Evolutionary conservation across 2,113 vertebrate species (phyloP).

Genomic region (Marcusenius ussheri): DNA sequence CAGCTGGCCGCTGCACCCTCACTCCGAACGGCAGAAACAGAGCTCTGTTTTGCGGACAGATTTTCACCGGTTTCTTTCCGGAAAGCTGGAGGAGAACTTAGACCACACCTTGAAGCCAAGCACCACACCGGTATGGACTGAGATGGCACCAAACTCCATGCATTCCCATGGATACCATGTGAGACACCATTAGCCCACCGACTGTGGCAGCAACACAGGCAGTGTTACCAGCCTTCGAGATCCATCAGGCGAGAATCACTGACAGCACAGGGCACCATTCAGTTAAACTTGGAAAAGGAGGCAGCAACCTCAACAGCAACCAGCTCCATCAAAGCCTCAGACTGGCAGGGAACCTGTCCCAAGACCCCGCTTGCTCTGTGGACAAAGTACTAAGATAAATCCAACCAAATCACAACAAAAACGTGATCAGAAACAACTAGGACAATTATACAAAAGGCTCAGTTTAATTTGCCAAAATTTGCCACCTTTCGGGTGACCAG

Average conservation of each 20-base stretch:
- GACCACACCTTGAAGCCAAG: neutral
- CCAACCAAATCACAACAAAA: slow-evolving; percentile 13
- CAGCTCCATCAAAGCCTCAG: neutral
- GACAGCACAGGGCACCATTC: neutral
- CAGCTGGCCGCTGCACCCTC: neutral
- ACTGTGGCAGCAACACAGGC: neutral
- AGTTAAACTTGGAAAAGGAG: neutral
- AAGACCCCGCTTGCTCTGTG: neutral
- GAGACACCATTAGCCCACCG: neutral
- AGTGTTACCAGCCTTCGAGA: neutral
- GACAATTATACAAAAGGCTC: slow-evolving; percentile 25
- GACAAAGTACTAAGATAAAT: neutral
- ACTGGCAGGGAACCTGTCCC: neutral
- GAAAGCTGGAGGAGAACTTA: neutral
- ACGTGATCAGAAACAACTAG: slow-evolving; percentile 18
- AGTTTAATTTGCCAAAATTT: slow-evolving; percentile 11
- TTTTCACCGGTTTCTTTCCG: neutral
- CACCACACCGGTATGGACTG: neutral
- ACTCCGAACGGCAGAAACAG: neutral
- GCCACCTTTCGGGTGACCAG: neutral
- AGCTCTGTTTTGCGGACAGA: neutral
- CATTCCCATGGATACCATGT: neutral
- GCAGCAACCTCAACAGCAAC: neutral
- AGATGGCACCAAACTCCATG: neutral
- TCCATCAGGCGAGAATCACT: neutral